Evolutionary conservation across 2,113 vertebrate genomes (phyloP), one percentile per base, ranked within the genome.

Genomic region (Tachycineta bicolor): DNA sequence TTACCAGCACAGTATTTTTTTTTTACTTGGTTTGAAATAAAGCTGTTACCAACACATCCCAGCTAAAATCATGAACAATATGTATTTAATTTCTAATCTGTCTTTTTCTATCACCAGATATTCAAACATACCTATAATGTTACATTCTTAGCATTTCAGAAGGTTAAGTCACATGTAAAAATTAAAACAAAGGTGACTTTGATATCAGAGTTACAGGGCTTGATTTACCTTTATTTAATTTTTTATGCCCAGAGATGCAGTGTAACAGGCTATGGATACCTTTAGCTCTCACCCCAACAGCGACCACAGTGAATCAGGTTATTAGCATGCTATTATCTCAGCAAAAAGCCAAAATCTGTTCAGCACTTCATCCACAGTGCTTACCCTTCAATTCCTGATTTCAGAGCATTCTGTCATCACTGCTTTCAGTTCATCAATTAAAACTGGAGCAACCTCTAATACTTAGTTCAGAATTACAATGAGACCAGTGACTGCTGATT

Each of bases 271-370:
- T 28, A 17, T 1, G 58, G 26, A 7, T 14, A 79, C 3, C 4
- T 26, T 2, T 3, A 53, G 53, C 25, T 49, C 25, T 69, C 41
- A 64, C 37, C 12, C 31, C 47, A 89, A 18, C 1, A 69, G 29
- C 4, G 3, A 53, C 10, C 28, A 69, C 25, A 14, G 1, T n/a
- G 47, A 59, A 69, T 22, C 49, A 31, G 0, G 0, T 25, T 58
- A 69, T 24, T 44, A 58, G 17, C 8, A 70, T 6, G 5, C 26
- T 77, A 20, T 43, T 21, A 23, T 4, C 19, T 56, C 37, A 89
- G 28, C 11, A 41, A 52, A 52, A 68, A 8, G 33, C 15, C 47
- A 41, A 79, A 80, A 58, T 5, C 8, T 14, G 4, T 59, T 74
- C 29, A 67, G 28, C n/a, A 77, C 10, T 33, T 60, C 39, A 89